These are phyloP conservation scores for Pterocles burchelli DNA, from an alignment of 2,113 vertebrate genomes.

Conservation along the genomic window DNA sequence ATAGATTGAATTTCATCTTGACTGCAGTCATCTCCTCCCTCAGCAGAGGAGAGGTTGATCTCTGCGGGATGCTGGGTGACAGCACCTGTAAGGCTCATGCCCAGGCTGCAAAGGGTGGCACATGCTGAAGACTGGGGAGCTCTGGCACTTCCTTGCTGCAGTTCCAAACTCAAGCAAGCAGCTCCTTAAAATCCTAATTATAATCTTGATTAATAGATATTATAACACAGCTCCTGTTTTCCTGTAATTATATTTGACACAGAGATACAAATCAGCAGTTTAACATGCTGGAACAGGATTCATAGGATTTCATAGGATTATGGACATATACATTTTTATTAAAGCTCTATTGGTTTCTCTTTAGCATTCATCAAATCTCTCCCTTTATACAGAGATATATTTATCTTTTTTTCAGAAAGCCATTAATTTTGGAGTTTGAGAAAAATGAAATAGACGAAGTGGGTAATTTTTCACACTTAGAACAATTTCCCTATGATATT, in stretches of 20 bases:
- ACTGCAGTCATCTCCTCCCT: background rate
- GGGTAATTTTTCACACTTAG: slow-evolving; percentile 83
- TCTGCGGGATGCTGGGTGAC: accelerated
- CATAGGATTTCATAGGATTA: slow-evolving; percentile 57
- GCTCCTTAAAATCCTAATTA: slow-evolving; percentile 54
- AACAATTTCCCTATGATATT: slow-evolving; percentile 75
- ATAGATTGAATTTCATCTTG: background rate
- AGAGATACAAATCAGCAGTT: slow-evolving; percentile 64
- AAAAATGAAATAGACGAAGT: slow-evolving; percentile 81
- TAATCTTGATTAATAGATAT: slow-evolving; percentile 64
- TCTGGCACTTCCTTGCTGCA: background rate
- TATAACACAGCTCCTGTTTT: slow-evolving; percentile 4
- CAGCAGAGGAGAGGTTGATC: background rate
- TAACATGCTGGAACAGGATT: slow-evolving; percentile 52
- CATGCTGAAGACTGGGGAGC: background rate
- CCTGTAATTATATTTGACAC: slow-evolving; percentile 55
- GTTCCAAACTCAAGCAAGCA: background rate
- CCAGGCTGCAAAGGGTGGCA: background rate
- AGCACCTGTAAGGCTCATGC: accelerated
- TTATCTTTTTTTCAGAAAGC: slow-evolving; percentile 62
- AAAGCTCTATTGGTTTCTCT: slow-evolving; percentile 63
- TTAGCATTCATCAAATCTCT: slow-evolving; percentile 72
- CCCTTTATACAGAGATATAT: slow-evolving; percentile 66
- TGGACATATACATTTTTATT: slow-evolving; percentile 63
- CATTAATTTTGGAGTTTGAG: slow-evolving; percentile 77